Evolutionary conservation across 2,888 invertebrate species (phyloP), one percentile per base, ranked within the genome.

Genomic region (Ephialtes manifestator): DNA sequence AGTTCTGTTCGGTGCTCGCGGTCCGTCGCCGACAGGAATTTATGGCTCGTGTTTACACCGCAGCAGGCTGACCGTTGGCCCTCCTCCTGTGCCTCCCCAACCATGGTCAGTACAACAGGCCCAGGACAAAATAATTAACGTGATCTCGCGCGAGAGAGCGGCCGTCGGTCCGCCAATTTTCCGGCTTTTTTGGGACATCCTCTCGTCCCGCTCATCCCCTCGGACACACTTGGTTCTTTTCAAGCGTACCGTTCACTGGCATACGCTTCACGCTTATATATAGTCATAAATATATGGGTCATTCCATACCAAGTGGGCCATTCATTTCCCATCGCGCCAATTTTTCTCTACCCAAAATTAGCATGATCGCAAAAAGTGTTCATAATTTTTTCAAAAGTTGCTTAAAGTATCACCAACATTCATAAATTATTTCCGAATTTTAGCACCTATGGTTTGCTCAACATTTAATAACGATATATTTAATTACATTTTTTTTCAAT

Each of bases 111-210:
- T 75, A 51, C 63, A 72, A 72, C 78, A 78, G 77, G 51, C 68
- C 53, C 81, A 39, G 77, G 74, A 81, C 84, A 78, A 84, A 84
- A 84, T 84, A 84, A 84, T 84, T 84, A 84, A 84, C 84, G 81
- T 78, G 72, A 81, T 78, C 84, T 74, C 72, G 70, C 63, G 72
- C 28, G 53, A 35, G 74, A 24, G 74, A 68, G 74, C n/a, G 18
- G 20, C 53, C 65, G 65, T 24, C 20, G 75, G 51, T 70, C 60
- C 67, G 74, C 81, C 81, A 84, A 84, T 84, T 84, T 81, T 84
- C 77, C 79, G 43, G 53, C 67, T 71, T 84, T 78, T 83, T 68
- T 58, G 70, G 70, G 65, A 55, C 35, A 48, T 60, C 65, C 31
- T n/a, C 51, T 46, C 58, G 7, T 31, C n/a, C 63, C 35, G 20